Evolutionary conservation across 1,140 invertebrate species (phyloP), one percentile per base, ranked within the genome.

Genomic region (Leptinotarsa undecemlineata): DNA sequence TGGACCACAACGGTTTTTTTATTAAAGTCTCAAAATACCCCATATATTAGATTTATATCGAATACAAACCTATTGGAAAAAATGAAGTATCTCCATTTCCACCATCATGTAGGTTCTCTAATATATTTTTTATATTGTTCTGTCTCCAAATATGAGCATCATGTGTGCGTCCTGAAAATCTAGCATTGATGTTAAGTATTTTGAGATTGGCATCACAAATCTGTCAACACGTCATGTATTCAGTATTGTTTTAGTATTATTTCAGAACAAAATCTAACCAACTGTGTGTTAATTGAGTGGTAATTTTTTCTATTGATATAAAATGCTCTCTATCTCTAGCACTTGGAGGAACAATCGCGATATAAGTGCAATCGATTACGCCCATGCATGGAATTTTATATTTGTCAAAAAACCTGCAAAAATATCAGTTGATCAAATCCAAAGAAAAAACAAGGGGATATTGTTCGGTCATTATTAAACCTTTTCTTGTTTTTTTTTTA

Each of bases 171-270:
- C n/a, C n/a, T n/a, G n/a, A n/a, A n/a, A n/a, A n/a, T n/a, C n/a
- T n/a, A n/a, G n/a, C 51, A 67, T 48, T 51, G 5, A 67, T 8
- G 20, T 23, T 73, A 3, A 73, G 15, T 33, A 73, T 67, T 73
- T 73, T 73, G 62, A 23, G 21, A 23, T 23, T 23, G 23, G 23
- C 42, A 73, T 73, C 62, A 67, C 72, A 68, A 51, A 73, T 73
- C 62, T 73, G 2, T 19, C 0, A 51, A 51, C 13, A 67, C 26
- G 68, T 23, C 23, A 67, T 66, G 21, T 57, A n/a, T n/a, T n/a
- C n/a, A n/a, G n/a, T n/a, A 63, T 19, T 2, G 19, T 63, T 63
- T 2, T 3, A 19, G 19, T 17, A 19, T 21, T 14, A 63, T 0
- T 13, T 51, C 13, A 8, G 48, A 13, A 14, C 48, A 51, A 14